A percentile compares a stretch with the other conserved stretches of the same genome.
Evolutionary conservation across 2,888 invertebrate species (phyloP).

Genomic region (Hesperia comma): DNA sequence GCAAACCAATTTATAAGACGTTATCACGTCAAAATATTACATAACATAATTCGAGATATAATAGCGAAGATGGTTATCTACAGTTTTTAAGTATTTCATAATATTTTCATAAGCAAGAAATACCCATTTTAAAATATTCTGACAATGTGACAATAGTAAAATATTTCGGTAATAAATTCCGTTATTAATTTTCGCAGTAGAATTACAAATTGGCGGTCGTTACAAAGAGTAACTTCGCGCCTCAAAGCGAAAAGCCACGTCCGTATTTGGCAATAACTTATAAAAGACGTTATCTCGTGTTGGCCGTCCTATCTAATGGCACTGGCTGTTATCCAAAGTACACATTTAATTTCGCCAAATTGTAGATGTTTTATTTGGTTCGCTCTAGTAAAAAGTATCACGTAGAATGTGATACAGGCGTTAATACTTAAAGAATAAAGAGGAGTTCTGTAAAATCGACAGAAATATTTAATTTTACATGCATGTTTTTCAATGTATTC

Average conservation of each 20-base stretch:
- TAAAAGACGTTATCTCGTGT: conserved; percentile 59
- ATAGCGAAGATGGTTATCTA: too few species aligned
- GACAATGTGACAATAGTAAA: not conserved
- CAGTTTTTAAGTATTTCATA: too few species aligned
- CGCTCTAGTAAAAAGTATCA: conserved; percentile 7
- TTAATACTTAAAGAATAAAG: not conserved
- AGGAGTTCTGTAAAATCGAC: not conserved
- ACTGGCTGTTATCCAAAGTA: conserved; percentile 66
- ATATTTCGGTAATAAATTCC: not conserved
- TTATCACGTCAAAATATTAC: too few species aligned
- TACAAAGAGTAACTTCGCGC: not conserved
- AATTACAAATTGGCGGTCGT: not conserved
- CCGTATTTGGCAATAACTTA: conserved; percentile 59
- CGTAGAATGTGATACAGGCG: conserved; percentile 37
- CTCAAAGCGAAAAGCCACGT: conserved; percentile 41
- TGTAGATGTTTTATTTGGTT: conserved; percentile 50
- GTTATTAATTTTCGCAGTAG: not conserved
- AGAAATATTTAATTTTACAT: too few species aligned
- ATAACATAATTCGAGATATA: too few species aligned
- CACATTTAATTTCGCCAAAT: conserved; percentile 58
- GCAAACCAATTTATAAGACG: too few species aligned
- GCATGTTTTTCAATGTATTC: too few species aligned
- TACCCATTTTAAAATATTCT: not conserved
- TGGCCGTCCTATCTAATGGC: conserved; percentile 50
- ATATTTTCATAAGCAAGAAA: too few species aligned